Evolutionary conservation across 2,797 vertebrate genomes (phyloP).

Genomic region (Eulemur mongoz): DNA sequence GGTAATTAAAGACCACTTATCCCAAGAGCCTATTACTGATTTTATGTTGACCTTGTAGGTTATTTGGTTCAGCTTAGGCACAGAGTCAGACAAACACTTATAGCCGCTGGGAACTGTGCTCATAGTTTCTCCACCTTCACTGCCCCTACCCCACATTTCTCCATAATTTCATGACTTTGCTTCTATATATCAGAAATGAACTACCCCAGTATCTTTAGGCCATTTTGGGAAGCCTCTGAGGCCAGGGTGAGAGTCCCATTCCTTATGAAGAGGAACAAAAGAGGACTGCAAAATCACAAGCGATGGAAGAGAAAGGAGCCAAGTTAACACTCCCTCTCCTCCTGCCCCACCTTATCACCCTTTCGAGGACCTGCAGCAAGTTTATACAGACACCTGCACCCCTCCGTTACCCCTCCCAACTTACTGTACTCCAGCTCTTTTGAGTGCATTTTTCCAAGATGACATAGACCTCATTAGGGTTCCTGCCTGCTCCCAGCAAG

Average conservation of each 20-base stretch:
- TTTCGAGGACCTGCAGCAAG: conserved; percentile 79
- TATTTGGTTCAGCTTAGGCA: conserved; percentile 69
- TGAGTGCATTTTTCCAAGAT: conserved; percentile 84
- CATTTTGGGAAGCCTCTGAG: conserved; percentile 43
- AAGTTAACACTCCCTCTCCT: conserved; percentile 42
- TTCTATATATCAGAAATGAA: background rate
- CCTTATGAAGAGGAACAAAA: conserved; percentile 66
- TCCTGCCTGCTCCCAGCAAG: conserved; percentile 68
- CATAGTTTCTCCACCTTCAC: background rate
- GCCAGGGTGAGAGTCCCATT: conserved; percentile 18
- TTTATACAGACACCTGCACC: conserved; percentile 84
- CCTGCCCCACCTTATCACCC: conserved; percentile 71
- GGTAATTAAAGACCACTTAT: conserved; percentile 78
- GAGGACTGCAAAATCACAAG: conserved; percentile 59
- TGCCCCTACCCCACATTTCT: background rate
- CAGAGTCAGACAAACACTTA: conserved; percentile 71
- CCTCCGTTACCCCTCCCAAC: conserved; percentile 68
- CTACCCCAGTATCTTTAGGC: conserved; percentile 12
- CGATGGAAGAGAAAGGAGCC: conserved; percentile 55
- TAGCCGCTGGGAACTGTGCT: conserved; percentile 69
- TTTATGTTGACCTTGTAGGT: conserved; percentile 74
- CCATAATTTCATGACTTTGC: conserved; percentile 17
- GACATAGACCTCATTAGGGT: conserved; percentile 82
- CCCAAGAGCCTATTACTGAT: conserved; percentile 72
- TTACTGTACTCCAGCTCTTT: conserved; percentile 75